Evolutionary conservation across 2,797 vertebrate species (phyloP), one percentile per base, ranked within the genome.

Genomic region (Microcaecilia unicolor): DNA sequence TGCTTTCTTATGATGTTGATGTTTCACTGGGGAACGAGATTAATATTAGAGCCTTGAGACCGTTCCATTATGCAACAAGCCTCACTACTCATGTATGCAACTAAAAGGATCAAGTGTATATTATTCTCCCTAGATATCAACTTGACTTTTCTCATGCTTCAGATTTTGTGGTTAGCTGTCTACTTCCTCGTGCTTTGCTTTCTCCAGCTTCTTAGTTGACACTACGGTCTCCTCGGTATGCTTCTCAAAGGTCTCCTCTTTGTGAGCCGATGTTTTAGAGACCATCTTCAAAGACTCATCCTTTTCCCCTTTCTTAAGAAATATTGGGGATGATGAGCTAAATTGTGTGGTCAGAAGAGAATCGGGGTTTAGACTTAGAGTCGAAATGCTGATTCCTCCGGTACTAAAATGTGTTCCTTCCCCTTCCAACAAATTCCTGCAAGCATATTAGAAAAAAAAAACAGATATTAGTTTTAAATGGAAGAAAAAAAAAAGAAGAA

Each of bases 391-490:
- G 10, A 84, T 55, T 1, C 55, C 72, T 38, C 87, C 84, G 1
- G 80, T 76, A 60, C 83, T 90, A 21, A 98, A 89, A 55, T 91
- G 86, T 20, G 81, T 98, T 76, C 98, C 95, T 70, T 98, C 94
- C 2, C 95, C 92, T 67, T 98, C 94, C 66, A 98, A 81, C 32
- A 98, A 80, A 72, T 98, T 98, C 81, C 94, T 98, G 61, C 34
- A 68, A 70, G n/a, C n/a, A n/a, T n/a, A n/a, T n/a, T n/a, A 51
- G 23, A 32, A n/a, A n/a, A 18, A 72, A 67, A 47, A 43, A 49
- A 30, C 24, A 65, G 11, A 45, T 8, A 29, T 71, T 58, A 68
- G 48, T 41, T 4, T 19, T 3, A 18, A 8, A 15, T 22, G 10
- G 15, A 25, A 4, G 25, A n/a, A n/a, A n/a, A n/a, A n/a, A n/a